Evolutionary conservation across 30 jellyfish, hydroid and myxozoan species (phyloP).

Genomic region (Cassiopea xamachana): DNA sequence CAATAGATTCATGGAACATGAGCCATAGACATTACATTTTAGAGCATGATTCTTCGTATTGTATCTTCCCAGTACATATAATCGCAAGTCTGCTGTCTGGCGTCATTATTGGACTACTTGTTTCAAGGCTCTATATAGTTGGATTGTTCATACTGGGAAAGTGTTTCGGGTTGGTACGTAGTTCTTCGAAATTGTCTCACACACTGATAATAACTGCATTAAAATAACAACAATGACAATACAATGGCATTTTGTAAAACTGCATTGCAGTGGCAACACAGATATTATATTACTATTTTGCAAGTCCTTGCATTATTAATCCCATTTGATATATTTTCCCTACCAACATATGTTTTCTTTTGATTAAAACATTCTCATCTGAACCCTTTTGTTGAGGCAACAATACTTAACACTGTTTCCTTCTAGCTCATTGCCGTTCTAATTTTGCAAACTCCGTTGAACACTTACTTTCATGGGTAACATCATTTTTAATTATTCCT

Average conservation of each 20-base stretch:
- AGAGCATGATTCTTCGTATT: neutral
- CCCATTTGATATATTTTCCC: too few species aligned
- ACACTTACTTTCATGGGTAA: constrained; percentile 56
- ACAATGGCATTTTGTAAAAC: too few species aligned
- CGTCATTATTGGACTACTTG: constrained; percentile 65
- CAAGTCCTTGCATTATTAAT: too few species aligned
- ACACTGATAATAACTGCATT: too few species aligned
- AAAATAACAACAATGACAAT: too few species aligned
- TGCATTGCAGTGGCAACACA: too few species aligned
- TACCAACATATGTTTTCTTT: too few species aligned
- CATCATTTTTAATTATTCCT: neutral
- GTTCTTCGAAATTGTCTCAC: neutral
- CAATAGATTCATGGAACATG: too few species aligned
- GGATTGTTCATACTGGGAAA: constrained; percentile 93
- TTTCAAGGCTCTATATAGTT: constrained; percentile 67
- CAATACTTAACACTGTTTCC: neutral
- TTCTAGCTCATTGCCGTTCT: constrained; percentile 68
- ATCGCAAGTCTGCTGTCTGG: constrained; percentile 81
- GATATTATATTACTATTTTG: too few species aligned
- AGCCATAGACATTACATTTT: too few species aligned
- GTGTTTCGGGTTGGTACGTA: constrained; percentile 87
- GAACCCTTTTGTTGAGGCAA: too few species aligned
- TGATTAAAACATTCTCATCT: too few species aligned
- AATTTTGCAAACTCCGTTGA: constrained; percentile 66
- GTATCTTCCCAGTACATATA: constrained; percentile 78